Evolutionary conservation across 2,797 vertebrate genomes (phyloP).

Genomic region (Etheostoma nigrum): DNA sequence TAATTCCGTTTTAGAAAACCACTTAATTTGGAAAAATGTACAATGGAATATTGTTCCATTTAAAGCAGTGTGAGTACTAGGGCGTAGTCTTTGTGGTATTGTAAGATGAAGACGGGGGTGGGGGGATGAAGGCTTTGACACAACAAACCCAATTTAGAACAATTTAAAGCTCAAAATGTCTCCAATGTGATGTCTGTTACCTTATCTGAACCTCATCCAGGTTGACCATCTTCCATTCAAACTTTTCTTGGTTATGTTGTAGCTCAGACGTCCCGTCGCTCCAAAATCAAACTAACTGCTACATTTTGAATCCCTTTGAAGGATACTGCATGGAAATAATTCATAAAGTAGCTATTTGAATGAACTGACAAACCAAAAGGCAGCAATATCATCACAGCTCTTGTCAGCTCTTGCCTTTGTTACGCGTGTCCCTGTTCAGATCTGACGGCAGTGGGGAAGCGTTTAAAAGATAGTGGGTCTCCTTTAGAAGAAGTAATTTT

Average conservation of each 20-base stretch:
- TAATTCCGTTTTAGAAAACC: background rate
- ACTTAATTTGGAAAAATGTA: background rate
- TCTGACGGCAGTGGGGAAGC: background rate
- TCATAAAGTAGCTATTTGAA: constrained; percentile 9
- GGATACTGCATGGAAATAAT: background rate
- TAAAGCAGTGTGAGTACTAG: background rate
- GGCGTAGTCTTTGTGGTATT: background rate
- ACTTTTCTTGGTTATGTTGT: background rate
- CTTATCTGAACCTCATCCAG: background rate
- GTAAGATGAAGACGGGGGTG: background rate
- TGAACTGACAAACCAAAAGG: background rate
- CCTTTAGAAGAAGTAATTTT: background rate
- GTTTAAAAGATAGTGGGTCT: background rate
- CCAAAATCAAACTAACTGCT: background rate
- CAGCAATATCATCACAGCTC: background rate
- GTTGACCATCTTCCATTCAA: background rate
- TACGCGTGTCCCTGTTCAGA: background rate
- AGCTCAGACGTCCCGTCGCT: background rate
- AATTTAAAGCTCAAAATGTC: background rate
- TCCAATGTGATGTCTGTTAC: background rate
- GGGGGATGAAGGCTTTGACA: background rate
- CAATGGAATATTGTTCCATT: background rate
- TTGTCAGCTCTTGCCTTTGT: background rate
- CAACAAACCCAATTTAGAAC: background rate
- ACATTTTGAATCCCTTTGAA: background rate